Percentiles rank a stretch among this genome's conserved stretches.
Evolutionary conservation across 2,888 invertebrate species (phyloP).

Genomic region (Apamea anceps): DNA sequence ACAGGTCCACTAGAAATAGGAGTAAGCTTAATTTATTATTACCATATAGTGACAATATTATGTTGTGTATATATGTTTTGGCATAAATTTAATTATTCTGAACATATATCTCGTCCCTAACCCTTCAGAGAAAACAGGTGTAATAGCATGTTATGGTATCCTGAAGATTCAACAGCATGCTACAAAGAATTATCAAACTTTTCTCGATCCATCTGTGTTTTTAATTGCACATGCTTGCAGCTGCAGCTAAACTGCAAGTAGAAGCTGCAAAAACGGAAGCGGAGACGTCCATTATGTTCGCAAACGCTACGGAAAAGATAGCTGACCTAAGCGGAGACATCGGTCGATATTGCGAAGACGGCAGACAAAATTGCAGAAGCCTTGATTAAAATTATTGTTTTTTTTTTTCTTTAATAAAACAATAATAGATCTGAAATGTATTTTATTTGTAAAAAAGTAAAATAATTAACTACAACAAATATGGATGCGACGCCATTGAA

Average conservation of each 20-base stretch:
- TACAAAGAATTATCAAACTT: background rate
- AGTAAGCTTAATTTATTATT: no score
- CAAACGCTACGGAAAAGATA: background rate
- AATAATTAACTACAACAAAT: no score
- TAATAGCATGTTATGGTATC: background rate
- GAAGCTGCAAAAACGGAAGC: background rate
- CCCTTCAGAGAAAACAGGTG: background rate
- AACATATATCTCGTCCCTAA: background rate
- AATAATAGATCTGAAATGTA: no score
- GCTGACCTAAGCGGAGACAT: no score
- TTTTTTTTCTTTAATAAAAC: no score
- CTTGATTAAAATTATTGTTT: no score
- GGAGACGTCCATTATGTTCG: background rate
- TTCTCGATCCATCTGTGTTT: background rate
- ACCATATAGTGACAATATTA: no score
- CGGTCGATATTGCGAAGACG: no score
- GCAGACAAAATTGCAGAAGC: no score
- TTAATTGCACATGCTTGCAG: background rate
- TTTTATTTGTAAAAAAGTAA: no score
- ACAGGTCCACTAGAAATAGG: no score
- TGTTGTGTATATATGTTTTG: background rate
- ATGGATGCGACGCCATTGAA: no score
- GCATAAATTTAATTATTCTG: background rate
- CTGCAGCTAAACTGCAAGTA: background rate
- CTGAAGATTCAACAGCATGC: background rate